Evolutionary conservation across 2,888 invertebrate genomes (phyloP).

Genomic region (Drosophila prolongata): DNA sequence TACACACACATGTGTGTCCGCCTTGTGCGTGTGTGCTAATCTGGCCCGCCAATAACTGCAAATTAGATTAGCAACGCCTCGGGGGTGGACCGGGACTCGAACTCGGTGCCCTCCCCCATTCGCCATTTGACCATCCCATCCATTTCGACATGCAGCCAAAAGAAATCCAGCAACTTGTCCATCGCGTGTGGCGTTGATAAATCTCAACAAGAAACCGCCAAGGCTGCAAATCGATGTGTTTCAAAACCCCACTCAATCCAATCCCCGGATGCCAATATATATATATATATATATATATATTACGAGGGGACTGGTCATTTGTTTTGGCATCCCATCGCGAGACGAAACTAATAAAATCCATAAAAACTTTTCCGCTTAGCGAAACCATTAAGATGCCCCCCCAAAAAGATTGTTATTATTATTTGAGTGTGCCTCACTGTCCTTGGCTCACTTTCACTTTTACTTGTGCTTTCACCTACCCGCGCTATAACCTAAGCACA

Average conservation of each 20-base stretch:
- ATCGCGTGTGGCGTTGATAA: conserved; percentile 71
- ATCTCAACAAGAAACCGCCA: conserved; percentile 47
- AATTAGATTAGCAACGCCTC: conserved; percentile 75
- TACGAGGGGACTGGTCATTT: conserved; percentile 15
- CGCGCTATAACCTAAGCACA: conserved; percentile 11
- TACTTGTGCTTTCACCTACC: conserved; percentile 10
- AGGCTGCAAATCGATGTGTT: conserved; percentile 47
- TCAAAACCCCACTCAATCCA: conserved; percentile 52
- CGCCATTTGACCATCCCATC: conserved; percentile 14
- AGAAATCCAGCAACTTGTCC: conserved; percentile 19
- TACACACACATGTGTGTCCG: conserved; percentile 56
- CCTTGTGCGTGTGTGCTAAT: conserved; percentile 52
- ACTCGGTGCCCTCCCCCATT: background rate
- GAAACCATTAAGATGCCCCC: conserved; percentile 40
- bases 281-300: conserved; percentile 32
- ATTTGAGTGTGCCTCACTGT: conserved; percentile 29
- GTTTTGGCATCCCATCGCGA: conserved; percentile 27
- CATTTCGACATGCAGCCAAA: conserved; percentile 3
- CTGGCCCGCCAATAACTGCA: conserved; percentile 74
- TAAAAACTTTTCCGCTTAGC: conserved; percentile 69
- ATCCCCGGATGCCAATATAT: conserved; percentile 43
- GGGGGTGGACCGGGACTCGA: conserved; percentile 14
- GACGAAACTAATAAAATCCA: conserved; percentile 50
- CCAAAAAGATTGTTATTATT: conserved; percentile 48
- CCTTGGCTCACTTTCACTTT: conserved; percentile 23